These are phyloP conservation scores for Drosophila littoralis DNA, from an alignment of 1,140 invertebrate species.

Conservation along the genomic window DNA sequence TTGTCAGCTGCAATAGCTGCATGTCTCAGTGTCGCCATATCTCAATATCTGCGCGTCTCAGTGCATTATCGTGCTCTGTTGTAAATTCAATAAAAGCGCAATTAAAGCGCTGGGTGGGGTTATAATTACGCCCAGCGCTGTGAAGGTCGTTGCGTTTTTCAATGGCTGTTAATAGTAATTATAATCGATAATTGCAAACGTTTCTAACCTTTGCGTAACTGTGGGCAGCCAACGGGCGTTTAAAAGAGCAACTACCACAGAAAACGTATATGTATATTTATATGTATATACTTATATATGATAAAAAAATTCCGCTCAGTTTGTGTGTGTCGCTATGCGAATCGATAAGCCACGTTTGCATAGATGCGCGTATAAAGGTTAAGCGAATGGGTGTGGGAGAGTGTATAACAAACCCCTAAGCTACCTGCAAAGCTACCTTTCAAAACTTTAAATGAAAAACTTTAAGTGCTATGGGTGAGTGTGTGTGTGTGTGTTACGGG, in stretches of 20 bases:
- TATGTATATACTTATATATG: constrained; percentile 46
- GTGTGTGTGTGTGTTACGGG: background rate
- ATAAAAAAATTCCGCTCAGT: constrained; percentile 62
- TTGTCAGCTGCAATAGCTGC: constrained; percentile 48
- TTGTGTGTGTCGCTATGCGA: constrained; percentile 61
- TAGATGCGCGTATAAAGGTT: constrained; percentile 32
- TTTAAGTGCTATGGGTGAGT: constrained; percentile 62
- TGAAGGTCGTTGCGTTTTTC: constrained; percentile 54
- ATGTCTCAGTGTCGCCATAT: constrained; percentile 5
- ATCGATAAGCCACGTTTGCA: constrained; percentile 72
- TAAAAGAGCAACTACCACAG: constrained; percentile 51
- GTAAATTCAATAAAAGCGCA: constrained; percentile 60
- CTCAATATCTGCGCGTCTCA: constrained; percentile 24
- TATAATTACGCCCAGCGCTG: constrained; percentile 38
- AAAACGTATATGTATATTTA: constrained; percentile 26
- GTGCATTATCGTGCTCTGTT: constrained; percentile 49
- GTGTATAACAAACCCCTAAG: background rate
- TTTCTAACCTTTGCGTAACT: constrained; percentile 62
- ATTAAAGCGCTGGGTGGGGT: constrained; percentile 55
- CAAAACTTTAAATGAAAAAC: constrained; percentile 81
- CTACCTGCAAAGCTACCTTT: constrained; percentile 45
- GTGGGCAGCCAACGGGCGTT: constrained; percentile 24
- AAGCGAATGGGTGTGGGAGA: background rate
- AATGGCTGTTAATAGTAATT: constrained; percentile 61
- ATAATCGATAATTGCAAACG: constrained; percentile 69